A percentile compares a stretch with the other conserved stretches of the same genome.
phyloP scores from a whole-genome alignment of 2,113 vertebrate genomes.

The Tympanuchus pallidicinctus region DNA sequence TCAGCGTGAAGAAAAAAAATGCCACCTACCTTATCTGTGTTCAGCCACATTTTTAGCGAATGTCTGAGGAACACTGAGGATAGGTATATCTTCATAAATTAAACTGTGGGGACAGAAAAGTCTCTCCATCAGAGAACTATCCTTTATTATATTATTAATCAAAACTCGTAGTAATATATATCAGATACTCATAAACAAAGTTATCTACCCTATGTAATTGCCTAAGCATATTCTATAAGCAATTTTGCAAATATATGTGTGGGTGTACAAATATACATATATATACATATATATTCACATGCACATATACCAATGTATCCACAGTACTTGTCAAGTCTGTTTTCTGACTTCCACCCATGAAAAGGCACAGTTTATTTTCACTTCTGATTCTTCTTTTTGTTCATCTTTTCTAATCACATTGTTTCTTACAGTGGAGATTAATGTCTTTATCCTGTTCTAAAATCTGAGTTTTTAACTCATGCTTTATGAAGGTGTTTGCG shows the following conservation, averaged over 20 bases:
- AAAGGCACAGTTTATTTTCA: background rate
- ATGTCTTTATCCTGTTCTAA: background rate
- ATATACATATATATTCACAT: too few species aligned
- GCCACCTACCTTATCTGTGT: accelerated
- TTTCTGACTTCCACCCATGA: background rate
- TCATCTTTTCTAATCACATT: background rate
- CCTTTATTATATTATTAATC: background rate
- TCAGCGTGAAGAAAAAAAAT: background rate
- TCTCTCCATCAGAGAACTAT: background rate
- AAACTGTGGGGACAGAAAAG: background rate
- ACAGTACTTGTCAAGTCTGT: background rate
- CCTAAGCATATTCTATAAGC: background rate
- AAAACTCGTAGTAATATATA: background rate
- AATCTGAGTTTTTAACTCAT: background rate
- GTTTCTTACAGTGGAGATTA: background rate
- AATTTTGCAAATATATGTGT: accelerated
- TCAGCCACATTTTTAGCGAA: background rate
- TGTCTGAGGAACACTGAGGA: background rate
- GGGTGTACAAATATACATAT: background rate
- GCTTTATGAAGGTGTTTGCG: background rate
- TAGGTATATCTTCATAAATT: background rate
- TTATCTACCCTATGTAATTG: background rate
- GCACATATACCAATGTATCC: background rate
- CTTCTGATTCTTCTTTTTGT: background rate
- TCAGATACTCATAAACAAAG: background rate